A percentile compares a stretch with the other conserved stretches of the same genome.
These are phyloP conservation scores for Drosophila bunnanda DNA, from an alignment of 2,888 invertebrate species.

Conservation along the genomic window DNA sequence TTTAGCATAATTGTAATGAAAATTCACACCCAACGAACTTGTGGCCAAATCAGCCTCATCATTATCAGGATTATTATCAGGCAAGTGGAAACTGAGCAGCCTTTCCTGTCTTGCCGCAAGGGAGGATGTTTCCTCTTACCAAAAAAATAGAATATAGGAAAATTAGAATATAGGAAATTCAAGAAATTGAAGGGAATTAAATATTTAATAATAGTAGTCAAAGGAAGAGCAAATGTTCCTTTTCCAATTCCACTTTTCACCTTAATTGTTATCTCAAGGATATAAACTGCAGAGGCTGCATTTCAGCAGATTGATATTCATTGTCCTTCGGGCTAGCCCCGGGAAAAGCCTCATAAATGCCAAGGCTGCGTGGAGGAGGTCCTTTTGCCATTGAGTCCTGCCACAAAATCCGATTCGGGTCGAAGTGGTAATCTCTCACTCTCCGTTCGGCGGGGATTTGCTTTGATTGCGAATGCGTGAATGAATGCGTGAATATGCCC, in stretches of 20 bases:
- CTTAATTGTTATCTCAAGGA: too few species aligned
- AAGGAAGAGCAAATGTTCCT: too few species aligned
- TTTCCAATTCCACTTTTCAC: background rate
- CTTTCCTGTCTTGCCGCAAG: background rate
- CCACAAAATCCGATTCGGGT: constrained; percentile 25
- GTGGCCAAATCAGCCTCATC: constrained; percentile 72
- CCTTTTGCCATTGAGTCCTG: constrained; percentile 10
- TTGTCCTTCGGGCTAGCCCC: background rate
- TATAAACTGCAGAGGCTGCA: background rate
- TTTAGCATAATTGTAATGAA: constrained; percentile 77
- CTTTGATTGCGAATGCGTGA: constrained; percentile 56
- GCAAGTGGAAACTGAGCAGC: constrained; percentile 52
- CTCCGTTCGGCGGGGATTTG: constrained; percentile 18
- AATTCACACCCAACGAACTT: constrained; percentile 61
- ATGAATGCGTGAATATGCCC: constrained; percentile 50
- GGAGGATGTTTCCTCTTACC: background rate
- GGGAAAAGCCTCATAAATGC: constrained; percentile 1
- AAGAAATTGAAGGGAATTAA: background rate
- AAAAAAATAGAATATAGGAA: background rate
- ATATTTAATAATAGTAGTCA: background rate
- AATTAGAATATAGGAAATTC: background rate
- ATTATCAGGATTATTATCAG: constrained; percentile 77
- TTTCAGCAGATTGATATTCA: background rate
- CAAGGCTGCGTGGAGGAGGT: background rate
- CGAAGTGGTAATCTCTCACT: constrained; percentile 12